Conservation (phyloP, 2,888 invertebrate genomes). For the Drosophila stalkeri region DNA sequence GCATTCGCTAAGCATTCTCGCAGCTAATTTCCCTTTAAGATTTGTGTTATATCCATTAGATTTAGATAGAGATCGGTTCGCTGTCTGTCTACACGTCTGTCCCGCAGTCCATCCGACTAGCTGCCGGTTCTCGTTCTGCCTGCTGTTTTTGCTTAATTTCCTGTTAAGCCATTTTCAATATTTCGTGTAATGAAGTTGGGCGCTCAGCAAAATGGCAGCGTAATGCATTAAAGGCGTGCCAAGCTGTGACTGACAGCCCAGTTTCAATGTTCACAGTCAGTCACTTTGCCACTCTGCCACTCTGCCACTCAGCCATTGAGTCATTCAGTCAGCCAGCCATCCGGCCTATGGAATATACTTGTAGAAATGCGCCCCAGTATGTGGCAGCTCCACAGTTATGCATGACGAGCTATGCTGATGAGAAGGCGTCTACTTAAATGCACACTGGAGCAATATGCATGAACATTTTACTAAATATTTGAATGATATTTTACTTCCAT, state of each 20-base stretch:
- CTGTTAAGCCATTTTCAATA: conserved; percentile 76
- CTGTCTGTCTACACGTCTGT: background rate
- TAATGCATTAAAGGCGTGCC: conserved; percentile 54
- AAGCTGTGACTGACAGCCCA: conserved; percentile 54
- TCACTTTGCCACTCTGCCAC: conserved; percentile 47
- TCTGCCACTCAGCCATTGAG: conserved; percentile 25
- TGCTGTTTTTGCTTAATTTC: conserved; percentile 77
- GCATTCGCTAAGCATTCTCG: conserved; percentile 73
- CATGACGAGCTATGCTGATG: conserved; percentile 74
- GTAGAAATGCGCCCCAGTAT: conserved; percentile 48
- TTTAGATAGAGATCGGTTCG: conserved; percentile 50
- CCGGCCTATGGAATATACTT: conserved; percentile 55
- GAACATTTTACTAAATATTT: too few species aligned
- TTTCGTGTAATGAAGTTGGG: conserved; percentile 57
- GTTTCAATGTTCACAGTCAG: conserved; percentile 29
- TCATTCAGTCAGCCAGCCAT: conserved; percentile 25
- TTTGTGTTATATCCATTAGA: conserved; percentile 61
- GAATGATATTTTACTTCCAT: too few species aligned
- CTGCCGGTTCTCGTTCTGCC: conserved; percentile 28
- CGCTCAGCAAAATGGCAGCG: conserved; percentile 54
- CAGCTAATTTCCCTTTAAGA: conserved; percentile 79
- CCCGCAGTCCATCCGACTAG: conserved; percentile 22
- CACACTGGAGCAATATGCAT: conserved; percentile 47
- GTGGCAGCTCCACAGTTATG: conserved; percentile 62
- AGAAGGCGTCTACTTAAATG: conserved; percentile 62